Percentiles rank a stretch among this genome's conserved stretches.
Conservation (phyloP, 2,797 vertebrate genomes). For the Myotis planiceps region DNA sequence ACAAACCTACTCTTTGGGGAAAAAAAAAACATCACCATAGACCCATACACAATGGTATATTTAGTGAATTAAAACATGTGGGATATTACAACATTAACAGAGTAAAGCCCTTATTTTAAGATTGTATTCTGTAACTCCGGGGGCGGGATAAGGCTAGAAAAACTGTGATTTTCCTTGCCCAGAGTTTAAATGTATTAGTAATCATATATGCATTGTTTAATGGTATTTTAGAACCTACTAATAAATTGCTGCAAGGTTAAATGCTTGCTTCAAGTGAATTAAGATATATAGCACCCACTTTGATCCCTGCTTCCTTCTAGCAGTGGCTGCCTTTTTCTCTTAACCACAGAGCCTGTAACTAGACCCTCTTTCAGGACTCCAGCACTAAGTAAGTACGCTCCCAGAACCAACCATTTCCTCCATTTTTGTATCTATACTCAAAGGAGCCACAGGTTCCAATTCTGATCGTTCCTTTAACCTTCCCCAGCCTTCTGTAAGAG, state of each 20-base stretch:
- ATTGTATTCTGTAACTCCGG: not conserved
- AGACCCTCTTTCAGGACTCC: not conserved
- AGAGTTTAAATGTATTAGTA: not conserved
- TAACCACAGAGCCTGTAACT: not conserved
- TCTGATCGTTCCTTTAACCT: not conserved
- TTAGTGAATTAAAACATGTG: not conserved
- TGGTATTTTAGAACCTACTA: not conserved
- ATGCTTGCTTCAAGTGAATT: not conserved
- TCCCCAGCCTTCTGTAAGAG: not conserved
- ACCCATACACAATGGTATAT: not conserved
- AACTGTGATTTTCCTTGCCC: not conserved
- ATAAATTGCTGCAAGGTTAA: conserved; percentile 14
- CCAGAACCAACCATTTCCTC: not conserved
- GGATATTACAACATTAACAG: not conserved
- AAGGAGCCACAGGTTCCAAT: not conserved
- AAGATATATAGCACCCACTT: not conserved
- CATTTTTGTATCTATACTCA: not conserved
- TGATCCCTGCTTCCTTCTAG: not conserved
- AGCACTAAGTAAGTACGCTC: not conserved
- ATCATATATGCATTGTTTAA: not conserved
- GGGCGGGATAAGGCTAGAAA: not conserved
- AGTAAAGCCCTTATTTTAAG: not conserved
- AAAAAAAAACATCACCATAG: not conserved
- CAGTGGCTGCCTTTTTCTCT: not conserved
- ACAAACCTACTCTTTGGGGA: not conserved